phyloP scores from a whole-genome alignment of 2,797 vertebrate species.

The Xiphophorus birchmanni region DNA sequence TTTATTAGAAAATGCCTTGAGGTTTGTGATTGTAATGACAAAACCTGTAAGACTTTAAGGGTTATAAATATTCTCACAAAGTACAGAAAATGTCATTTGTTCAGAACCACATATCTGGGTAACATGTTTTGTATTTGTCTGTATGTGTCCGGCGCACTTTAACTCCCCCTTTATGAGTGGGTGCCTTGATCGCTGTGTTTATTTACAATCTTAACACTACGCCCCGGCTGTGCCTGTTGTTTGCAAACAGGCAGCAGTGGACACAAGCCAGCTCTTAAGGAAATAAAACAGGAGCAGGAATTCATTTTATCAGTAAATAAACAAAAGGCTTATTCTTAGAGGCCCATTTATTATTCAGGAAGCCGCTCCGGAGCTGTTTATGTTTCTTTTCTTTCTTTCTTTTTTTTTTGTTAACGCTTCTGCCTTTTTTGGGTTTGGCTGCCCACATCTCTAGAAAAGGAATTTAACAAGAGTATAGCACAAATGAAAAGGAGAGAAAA shows the following conservation, averaged over 20 bases:
- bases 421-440: slow-evolving; percentile 63
- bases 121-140: background rate
- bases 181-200: slow-evolving; percentile 75
- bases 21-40: background rate
- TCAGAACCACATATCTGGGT: background rate
- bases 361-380: slow-evolving; percentile 56
- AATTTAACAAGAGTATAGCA: slow-evolving; percentile 55
- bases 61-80: background rate
- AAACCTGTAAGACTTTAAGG: background rate
- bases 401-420: slow-evolving; percentile 54
- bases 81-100: background rate
- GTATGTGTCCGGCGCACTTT: slow-evolving; percentile 44
- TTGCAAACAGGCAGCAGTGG: slow-evolving; percentile 72
- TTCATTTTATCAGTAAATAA: slow-evolving; percentile 73
- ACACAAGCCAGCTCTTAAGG: slow-evolving; percentile 64
- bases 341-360: slow-evolving; percentile 70
- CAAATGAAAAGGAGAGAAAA: slow-evolving; percentile 47
- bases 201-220: slow-evolving; percentile 61
- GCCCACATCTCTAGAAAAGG: slow-evolving; percentile 58
- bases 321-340: slow-evolving; percentile 73
- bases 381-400: slow-evolving; percentile 66
- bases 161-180: slow-evolving; percentile 58
- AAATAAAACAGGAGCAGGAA: slow-evolving; percentile 68
- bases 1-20: background rate
- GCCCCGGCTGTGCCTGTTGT: slow-evolving; percentile 45